Percentiles rank a stretch among this genome's conserved stretches.
Evolutionary conservation across 1,140 invertebrate species (phyloP).

Genomic region (Panulirus ornatus): DNA sequence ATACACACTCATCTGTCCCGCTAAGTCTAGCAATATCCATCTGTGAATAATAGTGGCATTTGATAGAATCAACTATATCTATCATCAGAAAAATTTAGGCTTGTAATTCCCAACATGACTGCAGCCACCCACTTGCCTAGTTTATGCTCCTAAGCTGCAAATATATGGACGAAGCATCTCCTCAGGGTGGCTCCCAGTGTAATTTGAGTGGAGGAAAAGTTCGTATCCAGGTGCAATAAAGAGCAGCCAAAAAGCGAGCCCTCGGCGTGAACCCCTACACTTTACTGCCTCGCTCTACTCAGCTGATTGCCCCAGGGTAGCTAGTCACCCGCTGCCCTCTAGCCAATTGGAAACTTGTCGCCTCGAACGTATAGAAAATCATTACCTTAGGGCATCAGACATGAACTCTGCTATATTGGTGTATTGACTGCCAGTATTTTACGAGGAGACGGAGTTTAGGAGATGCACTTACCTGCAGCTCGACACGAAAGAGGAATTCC

Average conservation of each 20-base stretch:
- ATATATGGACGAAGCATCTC: not conserved
- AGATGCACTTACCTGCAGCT: no score
- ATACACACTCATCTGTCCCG: no score
- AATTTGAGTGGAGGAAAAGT: not conserved
- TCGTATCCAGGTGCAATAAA: not conserved
- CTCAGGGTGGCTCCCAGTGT: not conserved
- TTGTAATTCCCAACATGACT: not conserved
- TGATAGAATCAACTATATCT: no score
- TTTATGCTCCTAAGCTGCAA: not conserved
- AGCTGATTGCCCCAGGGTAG: not conserved
- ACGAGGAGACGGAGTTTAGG: conserved; percentile 13
- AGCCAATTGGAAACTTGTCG: conserved; percentile 38
- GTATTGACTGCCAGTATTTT: conserved; percentile 21
- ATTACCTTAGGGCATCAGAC: conserved; percentile 31
- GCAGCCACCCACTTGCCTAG: not conserved
- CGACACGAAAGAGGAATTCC: not conserved
- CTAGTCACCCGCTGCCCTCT: not conserved
- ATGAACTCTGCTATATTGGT: conserved; percentile 24
- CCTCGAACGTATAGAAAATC: conserved; percentile 32
- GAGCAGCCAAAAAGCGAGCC: not conserved
- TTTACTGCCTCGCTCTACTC: conserved; percentile 1
- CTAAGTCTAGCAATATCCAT: no score
- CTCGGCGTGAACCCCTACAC: not conserved
- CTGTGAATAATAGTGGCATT: no score
- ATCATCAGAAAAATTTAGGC: not conserved